phyloP scores from a whole-genome alignment of 2,888 invertebrate species.

The Dendrolimus houi region DNA sequence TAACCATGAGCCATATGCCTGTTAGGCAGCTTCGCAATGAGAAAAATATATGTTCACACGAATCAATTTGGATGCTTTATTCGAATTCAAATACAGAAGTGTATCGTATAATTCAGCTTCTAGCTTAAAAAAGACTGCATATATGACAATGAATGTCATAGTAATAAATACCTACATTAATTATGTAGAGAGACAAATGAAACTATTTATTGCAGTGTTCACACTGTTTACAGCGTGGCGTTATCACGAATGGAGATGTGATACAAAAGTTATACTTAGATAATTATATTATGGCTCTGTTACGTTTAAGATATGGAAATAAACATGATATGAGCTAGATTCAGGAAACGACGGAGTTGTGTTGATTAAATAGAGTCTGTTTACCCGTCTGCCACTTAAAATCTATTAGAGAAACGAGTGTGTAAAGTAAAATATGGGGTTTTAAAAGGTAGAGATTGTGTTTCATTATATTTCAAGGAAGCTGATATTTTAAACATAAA shows the following conservation, averaged over 20 bases:
- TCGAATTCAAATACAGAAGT: too few species aligned
- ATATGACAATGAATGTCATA: too few species aligned
- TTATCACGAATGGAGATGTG: neutral
- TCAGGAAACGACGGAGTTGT: neutral
- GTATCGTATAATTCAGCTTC: too few species aligned
- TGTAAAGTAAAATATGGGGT: neutral
- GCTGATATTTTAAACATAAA: too few species aligned
- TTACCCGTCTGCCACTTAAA: neutral
- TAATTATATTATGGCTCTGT: neutral
- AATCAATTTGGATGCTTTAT: too few species aligned
- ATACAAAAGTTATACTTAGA: neutral
- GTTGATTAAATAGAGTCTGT: neutral
- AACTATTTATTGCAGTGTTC: neutral
- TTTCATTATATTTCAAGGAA: neutral
- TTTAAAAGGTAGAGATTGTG: neutral
- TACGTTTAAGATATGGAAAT: neutral
- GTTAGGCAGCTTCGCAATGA: too few species aligned
- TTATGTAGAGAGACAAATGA: neutral
- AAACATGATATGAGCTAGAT: neutral
- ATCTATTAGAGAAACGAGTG: neutral
- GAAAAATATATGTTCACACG: too few species aligned
- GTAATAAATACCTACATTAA: neutral
- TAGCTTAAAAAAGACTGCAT: too few species aligned
- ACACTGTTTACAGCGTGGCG: neutral
- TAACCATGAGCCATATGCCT: too few species aligned